Base-by-base conservation (phyloP, 2,888 invertebrate species). In the Cremastinae sp. region DNA sequence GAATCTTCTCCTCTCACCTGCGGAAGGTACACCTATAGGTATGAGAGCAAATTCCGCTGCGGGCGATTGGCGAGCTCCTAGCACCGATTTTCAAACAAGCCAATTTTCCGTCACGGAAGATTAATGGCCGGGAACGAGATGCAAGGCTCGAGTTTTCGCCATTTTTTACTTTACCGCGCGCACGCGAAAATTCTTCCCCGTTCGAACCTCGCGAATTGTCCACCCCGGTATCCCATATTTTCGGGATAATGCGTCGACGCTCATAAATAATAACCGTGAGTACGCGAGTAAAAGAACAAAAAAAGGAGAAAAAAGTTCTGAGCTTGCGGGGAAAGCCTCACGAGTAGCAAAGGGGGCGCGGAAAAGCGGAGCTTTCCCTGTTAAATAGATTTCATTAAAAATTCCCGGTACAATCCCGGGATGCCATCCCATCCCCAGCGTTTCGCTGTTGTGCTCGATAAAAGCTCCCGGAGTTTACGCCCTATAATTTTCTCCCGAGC, bases 261-360 rank as follows among this genome's bases (percentile, higher is more conserved):
- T 83, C 85, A 81, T 86, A 86, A 86, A 86, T 86, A 85, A 86
- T 86, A 84, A 83, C 80, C 80, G 78, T 41, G 78, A 58, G 78
- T 74, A 70, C 65, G 75, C 80, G 69, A 75, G 12, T 12, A 39
- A 51, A 10, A 20, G 39, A 51, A 49, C 9, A 22, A 22, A 4
- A 28, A 18, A 2, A 39, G 14, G 22, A 10, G n/a, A 22, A 37
- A n/a, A 53, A 41, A 16, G 37, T 20, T 10, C 16, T 14, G 68
- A 22, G 65, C 5, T 28, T 28, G 28, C 28, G 28, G 28, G n/a
- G 39, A 16, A 28, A 41, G 9, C 4, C 39, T 28, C 7, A 12
- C 58, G 51, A 9, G 41, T 28, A 20, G 43, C n/a, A n/a, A 43
- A 9, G 43, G 20, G 18, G 9, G 58, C 12, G 55, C 2, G 68